Percentiles rank a stretch among this genome's conserved stretches.
Evolutionary conservation across 1,140 invertebrate species (phyloP).

Genomic region (Branchinecta lynchi): DNA sequence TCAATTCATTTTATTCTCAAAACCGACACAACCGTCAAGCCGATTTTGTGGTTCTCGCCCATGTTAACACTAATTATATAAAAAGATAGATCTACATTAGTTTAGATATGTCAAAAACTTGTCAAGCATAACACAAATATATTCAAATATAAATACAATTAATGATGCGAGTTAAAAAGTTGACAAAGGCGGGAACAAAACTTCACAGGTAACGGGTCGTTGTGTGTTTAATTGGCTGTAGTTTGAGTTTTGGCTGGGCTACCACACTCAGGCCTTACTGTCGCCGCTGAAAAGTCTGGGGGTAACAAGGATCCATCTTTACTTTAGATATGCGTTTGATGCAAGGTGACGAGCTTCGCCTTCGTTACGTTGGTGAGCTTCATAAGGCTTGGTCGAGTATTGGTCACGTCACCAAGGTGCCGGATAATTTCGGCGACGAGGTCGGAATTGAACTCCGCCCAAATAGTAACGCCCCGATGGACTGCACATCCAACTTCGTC

Average conservation of each 20-base stretch:
- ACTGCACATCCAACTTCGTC: slow-evolving; percentile 87
- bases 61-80: too few relatives aligned
- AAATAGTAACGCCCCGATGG: slow-evolving; percentile 70
- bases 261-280: slow-evolving; percentile 19
- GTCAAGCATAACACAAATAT: too few relatives aligned
- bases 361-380: slow-evolving; percentile 83
- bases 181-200: too few relatives aligned
- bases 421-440: slow-evolving; percentile 96
- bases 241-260: background rate
- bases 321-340: slow-evolving; percentile 87
- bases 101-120: too few relatives aligned
- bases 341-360: slow-evolving; percentile 92
- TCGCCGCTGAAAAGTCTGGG: slow-evolving; percentile 2
- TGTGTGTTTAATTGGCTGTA: too few relatives aligned
- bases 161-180: too few relatives aligned
- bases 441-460: slow-evolving; percentile 92
- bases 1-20: too few relatives aligned
- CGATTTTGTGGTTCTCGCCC: too few relatives aligned
- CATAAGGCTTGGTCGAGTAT: slow-evolving; percentile 89
- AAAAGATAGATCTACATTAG: too few relatives aligned
- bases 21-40: too few relatives aligned
- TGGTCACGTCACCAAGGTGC: slow-evolving; percentile 93
- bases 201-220: too few relatives aligned
- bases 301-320: slow-evolving; percentile 19
- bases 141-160: too few relatives aligned